phyloP scores from a whole-genome alignment of 2,797 vertebrate genomes.

The Brotogeris chrysoptera region DNA sequence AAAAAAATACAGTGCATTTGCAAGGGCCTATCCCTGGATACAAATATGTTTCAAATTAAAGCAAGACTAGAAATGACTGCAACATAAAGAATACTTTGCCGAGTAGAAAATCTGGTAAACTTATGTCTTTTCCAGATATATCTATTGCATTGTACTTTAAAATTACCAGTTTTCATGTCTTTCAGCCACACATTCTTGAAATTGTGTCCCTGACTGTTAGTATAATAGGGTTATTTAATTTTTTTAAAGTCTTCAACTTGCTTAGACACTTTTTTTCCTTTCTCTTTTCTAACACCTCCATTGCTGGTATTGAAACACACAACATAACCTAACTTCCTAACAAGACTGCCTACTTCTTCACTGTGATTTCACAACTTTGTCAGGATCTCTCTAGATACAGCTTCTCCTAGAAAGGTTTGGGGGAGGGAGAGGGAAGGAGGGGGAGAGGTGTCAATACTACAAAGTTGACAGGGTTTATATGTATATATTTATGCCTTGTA shows the following conservation, averaged over 20 bases:
- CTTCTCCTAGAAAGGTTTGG: background rate
- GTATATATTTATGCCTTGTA: background rate
- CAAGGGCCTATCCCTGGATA: background rate
- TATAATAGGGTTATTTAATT: background rate
- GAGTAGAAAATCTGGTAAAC: conserved; percentile 20
- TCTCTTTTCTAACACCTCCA: background rate
- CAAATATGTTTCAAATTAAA: conserved; percentile 37
- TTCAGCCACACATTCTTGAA: background rate
- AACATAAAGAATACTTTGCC: background rate
- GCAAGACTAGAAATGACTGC: background rate
- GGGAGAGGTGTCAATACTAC: background rate
- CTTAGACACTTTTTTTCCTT: background rate
- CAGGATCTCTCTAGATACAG: background rate
- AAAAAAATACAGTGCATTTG: background rate
- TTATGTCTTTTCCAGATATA: background rate
- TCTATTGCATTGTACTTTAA: background rate
- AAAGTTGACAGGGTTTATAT: background rate
- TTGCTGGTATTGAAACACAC: background rate
- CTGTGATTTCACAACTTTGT: background rate
- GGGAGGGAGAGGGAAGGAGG: background rate
- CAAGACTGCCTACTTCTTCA: background rate
- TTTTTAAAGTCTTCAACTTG: background rate
- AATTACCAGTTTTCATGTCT: background rate
- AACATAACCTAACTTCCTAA: background rate
- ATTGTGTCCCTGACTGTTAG: background rate